Conservation (phyloP, 2,888 invertebrate genomes). For the Eupithecia pulchellata region DNA sequence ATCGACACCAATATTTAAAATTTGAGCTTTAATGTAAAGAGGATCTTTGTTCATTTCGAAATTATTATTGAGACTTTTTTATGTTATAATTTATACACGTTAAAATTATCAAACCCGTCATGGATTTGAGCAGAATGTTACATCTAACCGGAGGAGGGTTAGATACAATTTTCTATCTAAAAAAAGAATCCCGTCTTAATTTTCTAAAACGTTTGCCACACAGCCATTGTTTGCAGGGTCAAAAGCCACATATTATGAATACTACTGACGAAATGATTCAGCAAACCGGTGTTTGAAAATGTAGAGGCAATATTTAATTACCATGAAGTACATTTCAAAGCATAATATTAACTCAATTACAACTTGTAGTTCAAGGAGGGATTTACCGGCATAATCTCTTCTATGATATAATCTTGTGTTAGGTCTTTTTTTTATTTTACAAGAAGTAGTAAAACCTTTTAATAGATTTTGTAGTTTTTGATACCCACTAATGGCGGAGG, state of each 20-base stretch:
- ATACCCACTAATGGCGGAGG: neutral
- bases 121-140: too few relatives aligned
- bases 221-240: neutral
- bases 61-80: too few relatives aligned
- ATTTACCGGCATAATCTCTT: neutral
- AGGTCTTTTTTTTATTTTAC: neutral
- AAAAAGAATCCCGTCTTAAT: neutral
- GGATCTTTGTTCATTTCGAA: too few relatives aligned
- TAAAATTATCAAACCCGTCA: too few relatives aligned
- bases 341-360: slow-evolving; percentile 14
- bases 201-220: neutral
- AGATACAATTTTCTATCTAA: too few relatives aligned
- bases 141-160: too few relatives aligned
- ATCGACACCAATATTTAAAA: too few relatives aligned
- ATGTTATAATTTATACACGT: too few relatives aligned
- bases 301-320: neutral
- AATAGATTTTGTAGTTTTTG: neutral
- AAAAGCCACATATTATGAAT: neutral
- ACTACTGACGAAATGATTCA: neutral
- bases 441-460: neutral
- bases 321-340: neutral
- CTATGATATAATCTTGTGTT: neutral
- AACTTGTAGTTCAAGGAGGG: neutral
- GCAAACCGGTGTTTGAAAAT: neutral
- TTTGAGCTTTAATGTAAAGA: too few relatives aligned